These are phyloP conservation scores for Acanthiza pusilla DNA, from an alignment of 2,797 vertebrate species.

Conservation along the genomic window DNA sequence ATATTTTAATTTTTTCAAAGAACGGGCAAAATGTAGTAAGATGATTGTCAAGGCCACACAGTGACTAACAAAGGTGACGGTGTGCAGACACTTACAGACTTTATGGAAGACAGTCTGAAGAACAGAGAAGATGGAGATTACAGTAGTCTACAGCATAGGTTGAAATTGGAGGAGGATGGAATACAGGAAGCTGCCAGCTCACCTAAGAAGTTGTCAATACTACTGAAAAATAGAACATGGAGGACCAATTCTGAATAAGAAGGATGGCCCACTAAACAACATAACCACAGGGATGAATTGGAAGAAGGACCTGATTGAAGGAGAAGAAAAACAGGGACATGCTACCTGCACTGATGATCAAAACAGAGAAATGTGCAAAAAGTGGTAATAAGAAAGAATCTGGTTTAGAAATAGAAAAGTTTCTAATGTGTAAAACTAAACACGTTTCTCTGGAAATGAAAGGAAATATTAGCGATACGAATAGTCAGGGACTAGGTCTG, in stretches of 20 bases:
- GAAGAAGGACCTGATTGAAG: neutral
- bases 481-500: neutral
- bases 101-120: neutral
- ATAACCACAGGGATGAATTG: neutral
- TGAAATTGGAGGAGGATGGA: neutral
- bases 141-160: neutral
- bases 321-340: neutral
- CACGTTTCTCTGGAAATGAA: neutral
- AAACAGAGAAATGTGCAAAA: neutral
- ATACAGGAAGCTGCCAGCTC: neutral
- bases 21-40: neutral
- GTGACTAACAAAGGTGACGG: neutral
- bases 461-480: neutral
- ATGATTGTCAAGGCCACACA: neutral
- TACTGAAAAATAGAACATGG: neutral
- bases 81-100: neutral
- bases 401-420: neutral
- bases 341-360: neutral
- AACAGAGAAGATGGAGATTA: neutral
- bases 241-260: neutral
- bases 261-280: neutral
- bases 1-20: neutral
- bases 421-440: neutral
- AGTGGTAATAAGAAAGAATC: neutral
- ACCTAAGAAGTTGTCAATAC: neutral